These are phyloP conservation scores for Drosophila mercatorum DNA, from an alignment of 2,888 invertebrate species.

Conservation along the genomic window DNA sequence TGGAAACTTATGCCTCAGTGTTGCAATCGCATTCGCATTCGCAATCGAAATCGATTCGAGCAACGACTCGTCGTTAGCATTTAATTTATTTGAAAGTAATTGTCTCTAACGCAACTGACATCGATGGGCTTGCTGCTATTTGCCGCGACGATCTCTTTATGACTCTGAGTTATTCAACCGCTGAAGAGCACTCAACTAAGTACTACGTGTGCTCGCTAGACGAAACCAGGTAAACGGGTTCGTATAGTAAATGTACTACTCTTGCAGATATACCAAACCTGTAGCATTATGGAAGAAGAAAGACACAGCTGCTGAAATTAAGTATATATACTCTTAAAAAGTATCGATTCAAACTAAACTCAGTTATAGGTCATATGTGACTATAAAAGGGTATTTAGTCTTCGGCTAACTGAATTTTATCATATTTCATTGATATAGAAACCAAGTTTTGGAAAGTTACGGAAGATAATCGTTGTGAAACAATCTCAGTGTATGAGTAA, in stretches of 20 bases:
- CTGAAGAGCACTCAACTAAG: conserved; percentile 29
- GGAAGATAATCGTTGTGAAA: conserved; percentile 5
- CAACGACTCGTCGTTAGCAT: conserved; percentile 39
- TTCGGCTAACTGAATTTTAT: not conserved
- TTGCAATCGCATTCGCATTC: conserved; percentile 15
- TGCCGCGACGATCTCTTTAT: conserved; percentile 34
- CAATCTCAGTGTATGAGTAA: conserved; percentile 4
- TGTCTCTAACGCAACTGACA: conserved; percentile 46
- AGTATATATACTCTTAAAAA: not conserved
- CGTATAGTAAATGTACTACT: not conserved
- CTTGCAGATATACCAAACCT: not conserved
- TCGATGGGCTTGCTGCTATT: conserved; percentile 36
- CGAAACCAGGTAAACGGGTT: conserved; percentile 45
- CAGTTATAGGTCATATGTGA: not conserved
- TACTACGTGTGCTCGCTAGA: conserved; percentile 6
- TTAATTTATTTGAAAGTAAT: conserved; percentile 59
- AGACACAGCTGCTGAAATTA: not conserved
- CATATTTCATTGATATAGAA: conserved; percentile 18
- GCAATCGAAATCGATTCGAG: conserved; percentile 22
- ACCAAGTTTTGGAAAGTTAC: conserved; percentile 35
- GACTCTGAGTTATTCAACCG: conserved; percentile 48
- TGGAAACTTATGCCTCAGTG: conserved; percentile 19
- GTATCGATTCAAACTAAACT: not conserved
- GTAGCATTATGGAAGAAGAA: no score
- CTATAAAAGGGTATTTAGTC: not conserved